These are phyloP conservation scores for Aradophagus sp. DNA, from an alignment of 1,140 invertebrate species.

Conservation along the genomic window DNA sequence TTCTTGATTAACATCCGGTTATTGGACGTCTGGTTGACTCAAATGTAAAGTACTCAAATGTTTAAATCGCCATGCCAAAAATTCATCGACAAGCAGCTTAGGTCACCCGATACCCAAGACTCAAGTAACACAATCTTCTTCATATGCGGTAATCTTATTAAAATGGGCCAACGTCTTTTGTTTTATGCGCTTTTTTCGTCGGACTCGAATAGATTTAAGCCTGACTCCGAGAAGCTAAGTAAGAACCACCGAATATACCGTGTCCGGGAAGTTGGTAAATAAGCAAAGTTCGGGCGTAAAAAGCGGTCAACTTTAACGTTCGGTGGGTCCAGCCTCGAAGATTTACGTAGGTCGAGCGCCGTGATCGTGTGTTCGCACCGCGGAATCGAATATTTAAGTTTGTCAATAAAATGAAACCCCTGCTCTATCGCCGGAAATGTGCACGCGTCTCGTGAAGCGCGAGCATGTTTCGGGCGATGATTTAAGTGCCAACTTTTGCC, in stretches of 20 bases:
- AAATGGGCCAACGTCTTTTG: constrained; percentile 64
- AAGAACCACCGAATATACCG: too few species aligned
- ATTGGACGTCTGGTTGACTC: too few species aligned
- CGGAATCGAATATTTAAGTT: constrained; percentile 38
- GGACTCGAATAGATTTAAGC: constrained; percentile 60
- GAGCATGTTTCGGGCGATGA: constrained; percentile 41
- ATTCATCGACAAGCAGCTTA: constrained; percentile 31
- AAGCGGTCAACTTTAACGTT: constrained; percentile 38
- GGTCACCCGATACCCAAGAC: constrained; percentile 36
- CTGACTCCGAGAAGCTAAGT: too few species aligned
- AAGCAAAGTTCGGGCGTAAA: constrained; percentile 42
- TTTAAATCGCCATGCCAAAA: background rate
- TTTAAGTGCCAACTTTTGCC: constrained; percentile 53
- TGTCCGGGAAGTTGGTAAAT: constrained; percentile 37
- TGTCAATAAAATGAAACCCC: constrained; percentile 15
- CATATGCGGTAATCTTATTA: constrained; percentile 66
- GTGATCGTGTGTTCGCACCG: background rate
- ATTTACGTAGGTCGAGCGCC: constrained; percentile 16
- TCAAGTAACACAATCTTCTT: constrained; percentile 39
- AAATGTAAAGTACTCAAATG: too few species aligned
- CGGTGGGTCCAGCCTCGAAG: constrained; percentile 15
- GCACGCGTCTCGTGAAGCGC: too few species aligned
- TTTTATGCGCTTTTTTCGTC: constrained; percentile 65
- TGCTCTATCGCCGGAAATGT: too few species aligned
- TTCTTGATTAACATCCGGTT: too few species aligned